A percentile compares a stretch with the other conserved stretches of the same genome.
Evolutionary conservation across 2,888 invertebrate species (phyloP).

Genomic region (Epistrophe grossulariae): DNA sequence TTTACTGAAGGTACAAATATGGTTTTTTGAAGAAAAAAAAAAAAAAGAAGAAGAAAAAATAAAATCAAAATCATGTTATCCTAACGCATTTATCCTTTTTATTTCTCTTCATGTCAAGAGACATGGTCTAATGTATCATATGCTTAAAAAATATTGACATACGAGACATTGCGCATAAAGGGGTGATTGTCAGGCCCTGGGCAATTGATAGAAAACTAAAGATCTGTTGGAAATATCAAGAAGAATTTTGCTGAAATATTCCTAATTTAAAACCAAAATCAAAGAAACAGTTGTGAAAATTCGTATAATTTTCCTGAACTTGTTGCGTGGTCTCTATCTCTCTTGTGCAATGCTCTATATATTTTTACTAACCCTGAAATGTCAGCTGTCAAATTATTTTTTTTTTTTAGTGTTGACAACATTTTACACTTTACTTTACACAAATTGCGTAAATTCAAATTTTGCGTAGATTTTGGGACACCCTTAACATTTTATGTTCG

Average conservation of each 20-base stretch:
- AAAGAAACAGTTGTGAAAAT: too few species aligned
- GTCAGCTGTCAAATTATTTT: too few species aligned
- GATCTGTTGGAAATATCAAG: not conserved
- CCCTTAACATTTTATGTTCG: too few species aligned
- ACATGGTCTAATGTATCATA: constrained; percentile 32
- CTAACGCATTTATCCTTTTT: constrained; percentile 47
- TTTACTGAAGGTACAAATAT: constrained; percentile 19
- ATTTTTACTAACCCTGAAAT: too few species aligned
- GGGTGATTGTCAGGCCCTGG: not conserved
- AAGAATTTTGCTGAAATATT: not conserved
- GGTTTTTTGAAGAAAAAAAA: not conserved
- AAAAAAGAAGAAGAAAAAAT: constrained; percentile 29
- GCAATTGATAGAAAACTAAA: not conserved
- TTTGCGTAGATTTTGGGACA: too few species aligned
- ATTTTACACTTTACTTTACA: too few species aligned
- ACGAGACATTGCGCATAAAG: not conserved
- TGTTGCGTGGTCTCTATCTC: too few species aligned
- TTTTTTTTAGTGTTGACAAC: too few species aligned
- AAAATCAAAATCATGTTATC: constrained; percentile 72
- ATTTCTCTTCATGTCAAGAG: constrained; percentile 54
- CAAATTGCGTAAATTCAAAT: too few species aligned
- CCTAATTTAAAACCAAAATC: too few species aligned
- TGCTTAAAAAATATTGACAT: not conserved
- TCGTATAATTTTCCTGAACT: too few species aligned
- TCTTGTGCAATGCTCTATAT: too few species aligned